Percentiles rank a stretch among this genome's conserved stretches.
Conservation (phyloP, 2,888 invertebrate species). For the Lochmaea crataegi region DNA sequence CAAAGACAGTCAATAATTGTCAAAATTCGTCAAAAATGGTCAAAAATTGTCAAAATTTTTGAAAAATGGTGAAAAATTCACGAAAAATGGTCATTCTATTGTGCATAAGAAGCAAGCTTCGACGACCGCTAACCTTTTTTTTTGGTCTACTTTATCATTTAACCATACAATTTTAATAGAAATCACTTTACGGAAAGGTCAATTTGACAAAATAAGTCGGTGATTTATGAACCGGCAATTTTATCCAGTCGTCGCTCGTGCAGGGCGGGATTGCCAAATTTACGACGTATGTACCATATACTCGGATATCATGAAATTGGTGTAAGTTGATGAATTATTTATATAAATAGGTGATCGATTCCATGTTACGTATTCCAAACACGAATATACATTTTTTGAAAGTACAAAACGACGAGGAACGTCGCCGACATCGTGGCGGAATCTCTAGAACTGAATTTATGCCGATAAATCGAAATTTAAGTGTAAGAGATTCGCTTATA, state of each 20-base stretch:
- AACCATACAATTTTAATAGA: not conserved
- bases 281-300: not conserved
- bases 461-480: constrained; percentile 3
- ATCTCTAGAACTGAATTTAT: not conserved
- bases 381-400: not conserved
- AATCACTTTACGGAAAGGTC: not conserved
- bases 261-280: not conserved
- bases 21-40: too few relatives aligned
- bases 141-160: not conserved
- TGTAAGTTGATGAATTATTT: constrained; percentile 25
- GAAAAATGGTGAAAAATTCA: too few relatives aligned
- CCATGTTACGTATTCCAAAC: constrained; percentile 6
- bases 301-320: not conserved
- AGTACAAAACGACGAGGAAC: not conserved
- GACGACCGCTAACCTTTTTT: too few relatives aligned
- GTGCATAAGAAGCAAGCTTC: too few relatives aligned
- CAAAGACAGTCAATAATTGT: too few relatives aligned
- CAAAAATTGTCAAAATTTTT: too few relatives aligned
- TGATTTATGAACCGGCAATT: not conserved
- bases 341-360: constrained; percentile 22
- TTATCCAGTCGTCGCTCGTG: not conserved
- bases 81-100: too few relatives aligned
- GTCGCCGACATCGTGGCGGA: constrained; percentile 3
- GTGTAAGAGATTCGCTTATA: not conserved
- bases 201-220: not conserved